Evolutionary conservation across 2,888 invertebrate genomes (phyloP), one percentile per base, ranked within the genome.

Genomic region (Drosophila bunnanda): DNA sequence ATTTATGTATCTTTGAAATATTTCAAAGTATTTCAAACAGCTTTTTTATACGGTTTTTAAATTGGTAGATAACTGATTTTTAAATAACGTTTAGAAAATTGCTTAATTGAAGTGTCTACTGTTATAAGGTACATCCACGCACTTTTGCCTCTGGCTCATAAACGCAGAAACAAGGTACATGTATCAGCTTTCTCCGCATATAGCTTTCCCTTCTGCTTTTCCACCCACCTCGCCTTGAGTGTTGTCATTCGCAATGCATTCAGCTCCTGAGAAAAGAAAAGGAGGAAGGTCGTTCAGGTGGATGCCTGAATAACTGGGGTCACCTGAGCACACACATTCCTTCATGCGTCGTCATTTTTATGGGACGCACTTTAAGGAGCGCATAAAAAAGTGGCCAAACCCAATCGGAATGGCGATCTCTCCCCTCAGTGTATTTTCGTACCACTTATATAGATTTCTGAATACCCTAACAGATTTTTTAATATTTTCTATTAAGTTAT

Each of bases 341-440:
- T 72, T 46, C 65, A 65, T 58, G 66, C 39, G 34, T 41, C 72
- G 56, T 72, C 65, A 72, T 75, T 83, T 83, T 83, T 83, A 81
- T 83, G 82, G 76, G 54, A 79, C 83, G 56, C 81, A 83, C 87
- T 86, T 86, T 86, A 80, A 86, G 84, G 56, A 67, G 82, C 67
- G 75, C 87, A 87, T 83, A 83, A 83, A 82, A 82, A 72, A 65
- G 64, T 62, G 71, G 57, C 72, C 72, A 43, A 48, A 54, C 54
- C 53, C 71, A 72, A 72, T 65, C 72, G 62, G 50, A 70, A 82
- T 80, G 75, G 61, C 78, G 78, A 82, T 78, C 68, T 52, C 25
- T 52, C 25, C 69, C 44, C 56, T 57, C 10, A 46, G 44, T 54
- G 10, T 46, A 39, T 15, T 48, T 50, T 22, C 5, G 4, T 12